Evolutionary conservation across 2,797 vertebrate species (phyloP).

Genomic region (Phyllotis vaccarum): DNA sequence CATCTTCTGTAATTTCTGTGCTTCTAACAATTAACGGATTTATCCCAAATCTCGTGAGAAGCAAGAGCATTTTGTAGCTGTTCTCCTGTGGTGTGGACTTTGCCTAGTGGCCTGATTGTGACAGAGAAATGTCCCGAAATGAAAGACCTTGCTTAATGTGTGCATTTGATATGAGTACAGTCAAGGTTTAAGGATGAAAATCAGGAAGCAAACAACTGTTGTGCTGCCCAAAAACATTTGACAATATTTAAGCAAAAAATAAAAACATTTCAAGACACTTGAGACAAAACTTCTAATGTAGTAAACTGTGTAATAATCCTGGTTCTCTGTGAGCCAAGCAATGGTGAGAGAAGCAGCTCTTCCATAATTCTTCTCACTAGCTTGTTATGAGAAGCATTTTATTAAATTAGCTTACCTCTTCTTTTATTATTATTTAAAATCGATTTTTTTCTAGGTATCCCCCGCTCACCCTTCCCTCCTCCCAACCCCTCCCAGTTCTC

Average conservation of each 20-base stretch:
- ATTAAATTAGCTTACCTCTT: neutral
- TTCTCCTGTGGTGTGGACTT: neutral
- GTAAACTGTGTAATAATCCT: neutral
- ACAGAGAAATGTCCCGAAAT: neutral
- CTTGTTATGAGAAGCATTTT: neutral
- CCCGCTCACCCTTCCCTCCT: no score
- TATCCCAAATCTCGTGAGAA: neutral
- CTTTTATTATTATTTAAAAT: neutral
- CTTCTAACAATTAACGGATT: neutral
- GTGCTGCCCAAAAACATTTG: conserved; percentile 1
- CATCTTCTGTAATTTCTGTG: neutral
- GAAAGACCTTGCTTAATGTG: neutral
- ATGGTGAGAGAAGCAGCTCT: neutral
- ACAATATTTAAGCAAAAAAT: neutral
- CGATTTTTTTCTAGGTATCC: no score
- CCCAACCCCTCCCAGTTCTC: no score
- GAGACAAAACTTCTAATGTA: neutral
- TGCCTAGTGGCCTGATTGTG: neutral
- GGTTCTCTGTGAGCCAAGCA: neutral
- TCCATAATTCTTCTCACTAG: neutral
- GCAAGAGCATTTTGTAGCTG: neutral
- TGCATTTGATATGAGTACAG: neutral
- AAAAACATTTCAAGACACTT: conserved; percentile 29
- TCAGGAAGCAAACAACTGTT: neutral
- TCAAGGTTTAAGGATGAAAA: neutral